Conservation (phyloP, 2,113 vertebrate species). For the Laterallus jamaicensis region DNA sequence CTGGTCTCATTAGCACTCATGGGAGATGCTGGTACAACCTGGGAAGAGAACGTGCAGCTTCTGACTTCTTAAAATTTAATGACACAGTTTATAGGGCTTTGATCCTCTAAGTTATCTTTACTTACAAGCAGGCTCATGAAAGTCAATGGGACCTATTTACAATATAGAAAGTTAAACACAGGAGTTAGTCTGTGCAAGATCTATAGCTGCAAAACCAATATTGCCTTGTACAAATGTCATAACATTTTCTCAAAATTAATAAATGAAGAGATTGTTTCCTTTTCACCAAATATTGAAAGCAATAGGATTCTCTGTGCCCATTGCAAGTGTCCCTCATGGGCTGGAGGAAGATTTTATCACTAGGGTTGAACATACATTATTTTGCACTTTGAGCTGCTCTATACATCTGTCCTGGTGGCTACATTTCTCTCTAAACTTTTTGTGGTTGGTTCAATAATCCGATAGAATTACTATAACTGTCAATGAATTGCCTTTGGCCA, state of each 20-base stretch:
- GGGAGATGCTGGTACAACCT: conserved; percentile 26
- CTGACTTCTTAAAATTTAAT: conserved; percentile 68
- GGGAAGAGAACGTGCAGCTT: background rate
- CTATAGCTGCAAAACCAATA: conserved; percentile 8
- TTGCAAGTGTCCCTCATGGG: background rate
- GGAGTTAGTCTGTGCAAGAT: background rate
- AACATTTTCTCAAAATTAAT: conserved; percentile 13
- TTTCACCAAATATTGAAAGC: background rate
- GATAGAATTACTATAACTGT: background rate
- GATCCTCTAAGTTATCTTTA: conserved; percentile 67
- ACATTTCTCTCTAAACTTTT: background rate
- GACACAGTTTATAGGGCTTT: conserved; percentile 60
- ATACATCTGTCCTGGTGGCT: background rate
- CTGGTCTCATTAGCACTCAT: conserved; percentile 45
- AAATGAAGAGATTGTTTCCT: background rate
- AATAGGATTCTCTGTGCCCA: background rate
- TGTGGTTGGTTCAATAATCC: conserved; percentile 1
- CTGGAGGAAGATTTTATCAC: background rate
- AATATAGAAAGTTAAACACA: conserved; percentile 47
- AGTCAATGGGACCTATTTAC: conserved; percentile 61
- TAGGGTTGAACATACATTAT: background rate
- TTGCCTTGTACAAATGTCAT: background rate
- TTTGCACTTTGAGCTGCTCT: background rate
- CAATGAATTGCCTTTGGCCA: conserved; percentile 9
- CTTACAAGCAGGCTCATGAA: conserved; percentile 62